Conservation (phyloP, 2,797 vertebrate genomes). For the Channallabes apus region DNA sequence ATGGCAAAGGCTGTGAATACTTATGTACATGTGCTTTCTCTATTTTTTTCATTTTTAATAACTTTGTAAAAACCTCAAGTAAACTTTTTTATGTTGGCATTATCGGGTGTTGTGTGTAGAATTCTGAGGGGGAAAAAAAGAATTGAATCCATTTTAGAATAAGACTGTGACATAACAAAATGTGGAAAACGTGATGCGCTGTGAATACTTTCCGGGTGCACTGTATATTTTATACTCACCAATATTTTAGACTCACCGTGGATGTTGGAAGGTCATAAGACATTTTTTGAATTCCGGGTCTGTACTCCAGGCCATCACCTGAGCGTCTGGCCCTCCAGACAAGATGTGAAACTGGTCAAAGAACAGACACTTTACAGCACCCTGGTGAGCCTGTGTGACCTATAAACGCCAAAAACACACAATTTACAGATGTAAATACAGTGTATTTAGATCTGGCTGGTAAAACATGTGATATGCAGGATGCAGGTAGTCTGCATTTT, state of each 20-base stretch:
- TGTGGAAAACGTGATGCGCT: no score
- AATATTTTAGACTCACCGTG: constrained; percentile 1
- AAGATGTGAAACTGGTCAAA: constrained; percentile 23
- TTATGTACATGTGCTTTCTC: no score
- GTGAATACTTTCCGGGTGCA: no score
- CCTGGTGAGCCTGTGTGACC: constrained; percentile 7
- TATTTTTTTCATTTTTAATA: no score
- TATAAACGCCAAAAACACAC: neutral
- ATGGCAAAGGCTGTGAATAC: no score
- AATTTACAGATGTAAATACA: no score
- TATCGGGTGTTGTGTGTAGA: no score
- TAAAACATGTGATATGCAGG: neutral
- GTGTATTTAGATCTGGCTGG: neutral
- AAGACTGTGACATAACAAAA: no score
- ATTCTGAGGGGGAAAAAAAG: no score
- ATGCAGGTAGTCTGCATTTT: neutral
- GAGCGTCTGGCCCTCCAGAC: constrained; percentile 17
- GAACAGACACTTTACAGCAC: constrained; percentile 25
- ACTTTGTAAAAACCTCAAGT: no score
- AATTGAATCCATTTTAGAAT: no score
- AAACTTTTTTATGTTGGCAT: no score
- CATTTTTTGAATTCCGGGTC: constrained; percentile 6
- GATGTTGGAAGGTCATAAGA: constrained; percentile 26
- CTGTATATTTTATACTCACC: neutral
- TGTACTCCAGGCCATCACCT: constrained; percentile 16